These are phyloP conservation scores for Gallinago media DNA, from an alignment of 2,113 vertebrate species.

Conservation along the genomic window DNA sequence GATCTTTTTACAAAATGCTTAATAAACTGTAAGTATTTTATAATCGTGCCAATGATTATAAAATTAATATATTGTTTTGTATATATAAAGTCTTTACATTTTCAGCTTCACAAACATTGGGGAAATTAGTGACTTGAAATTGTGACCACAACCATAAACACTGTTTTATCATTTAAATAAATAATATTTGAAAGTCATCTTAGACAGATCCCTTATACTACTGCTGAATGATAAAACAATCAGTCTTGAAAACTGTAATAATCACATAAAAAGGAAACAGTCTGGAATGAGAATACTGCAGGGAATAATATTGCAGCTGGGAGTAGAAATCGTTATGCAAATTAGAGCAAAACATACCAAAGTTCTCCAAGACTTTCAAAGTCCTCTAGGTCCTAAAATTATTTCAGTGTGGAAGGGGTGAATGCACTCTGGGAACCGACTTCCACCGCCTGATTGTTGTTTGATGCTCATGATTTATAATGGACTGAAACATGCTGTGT, in stretches of 20 bases:
- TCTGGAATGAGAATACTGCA: background rate
- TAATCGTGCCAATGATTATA: background rate
- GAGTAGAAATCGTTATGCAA: background rate
- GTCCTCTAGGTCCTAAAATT: background rate
- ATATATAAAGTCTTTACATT: background rate
- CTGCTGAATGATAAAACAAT: slow-evolving; percentile 6
- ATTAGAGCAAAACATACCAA: background rate
- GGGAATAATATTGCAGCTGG: background rate
- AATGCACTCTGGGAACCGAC: background rate
- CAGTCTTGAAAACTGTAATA: slow-evolving; percentile 6
- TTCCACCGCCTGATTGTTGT: background rate
- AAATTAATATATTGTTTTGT: background rate
- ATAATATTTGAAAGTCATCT: background rate
- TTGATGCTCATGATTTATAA: background rate
- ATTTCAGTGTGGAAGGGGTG: background rate
- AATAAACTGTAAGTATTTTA: background rate
- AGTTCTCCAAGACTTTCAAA: background rate
- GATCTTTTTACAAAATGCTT: background rate
- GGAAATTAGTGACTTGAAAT: background rate
- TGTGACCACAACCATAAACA: background rate
- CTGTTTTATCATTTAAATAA: background rate
- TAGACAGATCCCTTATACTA: background rate
- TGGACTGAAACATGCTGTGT: background rate
- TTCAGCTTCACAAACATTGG: background rate
- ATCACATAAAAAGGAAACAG: background rate